Evolutionary conservation across 2,113 vertebrate genomes (phyloP).

Genomic region (Limnothrissa miodon): DNA sequence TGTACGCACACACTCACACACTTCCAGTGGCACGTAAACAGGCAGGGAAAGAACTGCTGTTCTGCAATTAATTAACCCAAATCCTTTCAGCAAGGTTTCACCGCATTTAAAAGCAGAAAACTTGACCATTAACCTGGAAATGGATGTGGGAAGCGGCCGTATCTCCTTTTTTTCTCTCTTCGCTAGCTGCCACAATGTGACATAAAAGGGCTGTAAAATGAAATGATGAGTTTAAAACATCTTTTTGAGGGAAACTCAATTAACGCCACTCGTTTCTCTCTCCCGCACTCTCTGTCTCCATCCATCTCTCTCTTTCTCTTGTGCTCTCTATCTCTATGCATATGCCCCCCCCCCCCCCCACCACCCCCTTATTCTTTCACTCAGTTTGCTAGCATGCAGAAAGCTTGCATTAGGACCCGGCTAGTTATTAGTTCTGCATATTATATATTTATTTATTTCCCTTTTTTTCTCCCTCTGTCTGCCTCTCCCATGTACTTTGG

Average conservation of each 20-base stretch:
- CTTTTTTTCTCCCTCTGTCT: constrained; percentile 54
- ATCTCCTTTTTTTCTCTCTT: constrained; percentile 48
- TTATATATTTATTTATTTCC: constrained; percentile 51
- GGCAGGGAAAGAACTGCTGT: background rate
- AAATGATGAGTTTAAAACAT: constrained; percentile 82
- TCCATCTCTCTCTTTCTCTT: background rate
- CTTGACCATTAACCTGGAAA: constrained; percentile 81
- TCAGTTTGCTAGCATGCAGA: constrained; percentile 50
- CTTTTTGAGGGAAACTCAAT: constrained; percentile 78
- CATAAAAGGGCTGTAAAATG: constrained; percentile 74
- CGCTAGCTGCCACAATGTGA: constrained; percentile 61
- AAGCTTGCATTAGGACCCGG: constrained; percentile 76
- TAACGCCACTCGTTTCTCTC: constrained; percentile 61
- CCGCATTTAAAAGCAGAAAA: constrained; percentile 75
- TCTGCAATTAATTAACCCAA: constrained; percentile 70
- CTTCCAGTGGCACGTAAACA: background rate
- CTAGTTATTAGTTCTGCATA: constrained; percentile 73
- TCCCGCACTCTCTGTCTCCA: constrained; percentile 40
- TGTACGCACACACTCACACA: background rate
- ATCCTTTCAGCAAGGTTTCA: constrained; percentile 72
- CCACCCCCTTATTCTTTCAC: background rate
- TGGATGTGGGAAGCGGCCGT: constrained; percentile 68
- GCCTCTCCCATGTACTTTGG: constrained; percentile 54
- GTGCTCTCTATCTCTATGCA: constrained; percentile 30
- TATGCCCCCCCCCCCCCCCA: background rate